These are phyloP conservation scores for Meloe dianella DNA, from an alignment of 2,888 invertebrate genomes.

Conservation along the genomic window DNA sequence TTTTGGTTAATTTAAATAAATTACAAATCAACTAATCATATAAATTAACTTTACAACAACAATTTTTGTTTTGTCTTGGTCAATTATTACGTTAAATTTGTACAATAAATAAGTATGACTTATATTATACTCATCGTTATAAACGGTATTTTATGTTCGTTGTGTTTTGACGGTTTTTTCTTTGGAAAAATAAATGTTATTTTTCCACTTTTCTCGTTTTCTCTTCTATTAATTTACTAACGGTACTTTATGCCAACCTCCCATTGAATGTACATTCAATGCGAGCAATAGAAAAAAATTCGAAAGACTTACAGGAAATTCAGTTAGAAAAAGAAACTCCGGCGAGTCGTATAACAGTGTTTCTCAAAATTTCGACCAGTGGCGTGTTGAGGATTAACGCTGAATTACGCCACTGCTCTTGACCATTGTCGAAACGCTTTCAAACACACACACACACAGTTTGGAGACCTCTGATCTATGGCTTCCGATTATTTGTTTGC, in stretches of 20 bases:
- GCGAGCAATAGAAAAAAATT: no score
- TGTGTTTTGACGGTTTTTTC: background rate
- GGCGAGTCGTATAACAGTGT: no score
- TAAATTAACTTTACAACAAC: background rate
- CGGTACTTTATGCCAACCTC: slow-evolving; percentile 1
- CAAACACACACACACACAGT: no score
- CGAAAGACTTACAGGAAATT: no score
- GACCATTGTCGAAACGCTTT: no score
- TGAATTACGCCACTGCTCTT: no score
- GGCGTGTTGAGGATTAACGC: no score
- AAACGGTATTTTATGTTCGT: background rate
- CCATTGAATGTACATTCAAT: background rate
- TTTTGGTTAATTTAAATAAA: background rate
- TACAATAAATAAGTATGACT: background rate
- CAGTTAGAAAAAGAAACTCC: no score
- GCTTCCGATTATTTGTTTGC: no score
- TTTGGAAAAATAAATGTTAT: background rate
- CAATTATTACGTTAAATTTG: background rate
- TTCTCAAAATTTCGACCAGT: no score
- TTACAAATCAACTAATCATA: background rate
- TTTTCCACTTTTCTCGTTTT: slow-evolving; percentile 4
- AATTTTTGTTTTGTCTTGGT: background rate
- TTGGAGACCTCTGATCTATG: no score
- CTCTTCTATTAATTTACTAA: background rate
- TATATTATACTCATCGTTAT: background rate